Conservation (phyloP, 2,797 vertebrate genomes). For the Mormyrus hasselquistii region DNA sequence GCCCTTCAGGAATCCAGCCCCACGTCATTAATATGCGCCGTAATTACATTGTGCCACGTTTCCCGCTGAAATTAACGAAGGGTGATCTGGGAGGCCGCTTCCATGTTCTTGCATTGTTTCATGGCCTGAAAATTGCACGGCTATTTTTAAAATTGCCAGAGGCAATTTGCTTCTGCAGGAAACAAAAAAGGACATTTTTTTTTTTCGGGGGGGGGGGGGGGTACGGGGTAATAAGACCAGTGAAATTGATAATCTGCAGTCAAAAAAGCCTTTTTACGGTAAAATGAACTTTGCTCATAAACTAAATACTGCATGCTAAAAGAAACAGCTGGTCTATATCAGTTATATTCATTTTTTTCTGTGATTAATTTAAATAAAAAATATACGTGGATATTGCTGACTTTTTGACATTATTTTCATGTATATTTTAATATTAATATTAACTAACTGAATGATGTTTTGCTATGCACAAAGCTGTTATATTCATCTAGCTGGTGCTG, state of each 20-base stretch:
- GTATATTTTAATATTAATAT: not conserved
- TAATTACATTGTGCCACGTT: slow-evolving; percentile 18
- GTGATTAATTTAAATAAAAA: not conserved
- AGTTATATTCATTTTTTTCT: not conserved
- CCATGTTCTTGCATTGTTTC: slow-evolving; percentile 1
- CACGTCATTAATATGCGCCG: not conserved
- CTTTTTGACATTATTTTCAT: not conserved
- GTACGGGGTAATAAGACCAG: not conserved
- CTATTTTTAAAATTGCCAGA: slow-evolving; percentile 22
- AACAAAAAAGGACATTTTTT: slow-evolving; percentile 5
- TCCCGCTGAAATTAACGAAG: slow-evolving; percentile 13
- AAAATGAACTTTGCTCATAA: slow-evolving; percentile 1
- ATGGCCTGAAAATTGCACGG: slow-evolving; percentile 3
- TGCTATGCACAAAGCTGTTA: not conserved
- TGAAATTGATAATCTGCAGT: slow-evolving; percentile 12
- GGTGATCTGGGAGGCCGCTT: not conserved
- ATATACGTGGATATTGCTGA: not conserved
- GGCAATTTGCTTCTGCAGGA: slow-evolving; percentile 19
- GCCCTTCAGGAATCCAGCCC: not conserved
- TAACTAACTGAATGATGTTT: not conserved
- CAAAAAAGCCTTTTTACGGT: slow-evolving; percentile 7
- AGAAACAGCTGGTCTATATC: not conserved
- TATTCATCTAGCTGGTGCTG: not conserved
- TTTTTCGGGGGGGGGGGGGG: not conserved
- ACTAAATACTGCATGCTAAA: not conserved